phyloP scores from a whole-genome alignment of 2,888 invertebrate genomes.

The Rhamphomyia laevipes region DNA sequence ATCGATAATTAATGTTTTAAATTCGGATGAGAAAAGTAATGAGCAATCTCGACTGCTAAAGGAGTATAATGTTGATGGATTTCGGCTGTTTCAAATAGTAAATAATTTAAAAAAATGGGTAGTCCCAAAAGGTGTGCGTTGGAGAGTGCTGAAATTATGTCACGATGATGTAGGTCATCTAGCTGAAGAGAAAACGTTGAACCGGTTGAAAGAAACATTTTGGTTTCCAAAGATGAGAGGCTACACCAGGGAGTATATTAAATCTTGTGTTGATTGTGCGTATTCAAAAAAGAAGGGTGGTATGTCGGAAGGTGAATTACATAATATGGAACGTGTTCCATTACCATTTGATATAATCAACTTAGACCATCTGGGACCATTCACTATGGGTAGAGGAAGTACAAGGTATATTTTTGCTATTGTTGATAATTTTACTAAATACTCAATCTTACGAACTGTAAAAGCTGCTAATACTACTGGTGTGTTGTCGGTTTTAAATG shows the following conservation, averaged over 20 bases:
- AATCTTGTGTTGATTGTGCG: slow-evolving; percentile 5
- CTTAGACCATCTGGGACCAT: slow-evolving; percentile 5
- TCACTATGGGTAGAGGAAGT: slow-evolving; percentile 3
- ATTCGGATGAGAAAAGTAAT: no score
- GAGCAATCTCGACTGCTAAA: no score
- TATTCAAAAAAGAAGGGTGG: background rate
- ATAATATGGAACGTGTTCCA: background rate
- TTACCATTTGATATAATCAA: slow-evolving; percentile 1
- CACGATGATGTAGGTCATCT: slow-evolving; percentile 7
- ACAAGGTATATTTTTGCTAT: slow-evolving; percentile 3
- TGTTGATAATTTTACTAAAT: slow-evolving; percentile 6
- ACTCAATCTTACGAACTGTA: background rate
- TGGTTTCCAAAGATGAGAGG: no score
- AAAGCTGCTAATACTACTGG: slow-evolving; percentile 1
- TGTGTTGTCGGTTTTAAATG: no score
- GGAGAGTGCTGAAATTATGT: slow-evolving; percentile 6
- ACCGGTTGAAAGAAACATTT: background rate
- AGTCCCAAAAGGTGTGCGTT: background rate
- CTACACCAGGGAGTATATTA: slow-evolving; percentile 2
- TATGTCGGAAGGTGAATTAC: slow-evolving; percentile 2
- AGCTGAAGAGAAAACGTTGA: slow-evolving; percentile 4
- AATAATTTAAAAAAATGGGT: no score
- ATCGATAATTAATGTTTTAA: no score
- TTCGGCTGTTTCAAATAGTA: no score
- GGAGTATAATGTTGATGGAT: no score